Conservation (phyloP, 1,140 invertebrate genomes). For the Wiebesia pumilae region DNA sequence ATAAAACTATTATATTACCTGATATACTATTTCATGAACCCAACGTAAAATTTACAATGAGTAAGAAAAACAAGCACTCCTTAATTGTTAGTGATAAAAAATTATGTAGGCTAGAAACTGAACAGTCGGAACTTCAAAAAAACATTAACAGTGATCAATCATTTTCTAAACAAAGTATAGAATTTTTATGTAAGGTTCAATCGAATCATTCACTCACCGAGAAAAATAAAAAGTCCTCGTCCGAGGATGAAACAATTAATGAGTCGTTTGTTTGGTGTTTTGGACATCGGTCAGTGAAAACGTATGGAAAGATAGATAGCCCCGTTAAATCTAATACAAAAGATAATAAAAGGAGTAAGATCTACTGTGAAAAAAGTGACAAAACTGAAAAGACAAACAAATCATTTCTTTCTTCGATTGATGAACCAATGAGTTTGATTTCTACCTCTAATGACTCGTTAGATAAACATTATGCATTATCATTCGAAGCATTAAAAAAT, state of each 20-base stretch:
- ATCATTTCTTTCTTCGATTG: too few species aligned
- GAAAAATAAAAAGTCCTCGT: not conserved
- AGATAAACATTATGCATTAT: not conserved
- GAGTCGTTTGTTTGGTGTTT: not conserved
- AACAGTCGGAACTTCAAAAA: not conserved
- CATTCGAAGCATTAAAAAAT: conserved; percentile 14
- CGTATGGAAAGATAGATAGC: too few species aligned
- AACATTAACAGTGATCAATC: not conserved
- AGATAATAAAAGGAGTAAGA: not conserved
- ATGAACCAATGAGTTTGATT: too few species aligned
- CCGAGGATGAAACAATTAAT: not conserved
- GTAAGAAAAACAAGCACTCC: not conserved
- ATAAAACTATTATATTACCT: conserved; percentile 11
- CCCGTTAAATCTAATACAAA: not conserved
- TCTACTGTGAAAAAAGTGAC: not conserved
- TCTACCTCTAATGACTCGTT: not conserved
- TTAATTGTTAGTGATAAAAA: not conserved
- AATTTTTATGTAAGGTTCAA: not conserved
- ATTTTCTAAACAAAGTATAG: not conserved
- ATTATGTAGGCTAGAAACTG: not conserved
- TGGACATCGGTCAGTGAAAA: too few species aligned
- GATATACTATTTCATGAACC: not conserved
- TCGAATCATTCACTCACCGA: not conserved
- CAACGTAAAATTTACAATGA: not conserved
- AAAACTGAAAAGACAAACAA: not conserved